phyloP scores from a whole-genome alignment of 2,797 vertebrate genomes.

The Chaunax sp. region DNA sequence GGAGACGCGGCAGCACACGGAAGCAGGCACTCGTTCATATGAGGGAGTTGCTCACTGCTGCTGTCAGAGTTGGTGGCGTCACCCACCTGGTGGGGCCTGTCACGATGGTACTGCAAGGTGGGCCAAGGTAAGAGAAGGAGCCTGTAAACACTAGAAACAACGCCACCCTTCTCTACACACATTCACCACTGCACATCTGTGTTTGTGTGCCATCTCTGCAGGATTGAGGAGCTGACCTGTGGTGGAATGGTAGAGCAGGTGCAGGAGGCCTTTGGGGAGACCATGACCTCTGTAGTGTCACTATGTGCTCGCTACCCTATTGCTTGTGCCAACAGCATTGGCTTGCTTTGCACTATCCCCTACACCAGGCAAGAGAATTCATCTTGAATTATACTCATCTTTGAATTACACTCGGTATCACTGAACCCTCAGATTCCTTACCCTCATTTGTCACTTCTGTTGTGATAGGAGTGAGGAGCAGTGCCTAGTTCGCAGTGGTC shows the following conservation, averaged over 20 bases:
- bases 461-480: slow-evolving; percentile 95
- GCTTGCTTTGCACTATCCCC: slow-evolving; percentile 96
- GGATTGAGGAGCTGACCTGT: slow-evolving; percentile 97
- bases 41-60: slow-evolving; percentile 95
- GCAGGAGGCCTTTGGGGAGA: slow-evolving; percentile 98
- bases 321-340: slow-evolving; percentile 98
- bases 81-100: slow-evolving; percentile 97
- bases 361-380: slow-evolving; percentile 90
- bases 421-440: slow-evolving; percentile 13
- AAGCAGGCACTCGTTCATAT: slow-evolving; percentile 98
- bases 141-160: neutral
- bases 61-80: slow-evolving; percentile 95
- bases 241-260: slow-evolving; percentile 99
- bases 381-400: neutral
- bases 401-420: neutral
- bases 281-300: slow-evolving; percentile 98
- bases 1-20: slow-evolving; percentile 94
- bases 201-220: slow-evolving; percentile 64
- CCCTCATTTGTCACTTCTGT: slow-evolving; percentile 7
- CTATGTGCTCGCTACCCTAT: slow-evolving; percentile 97
- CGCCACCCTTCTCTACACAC: neutral
- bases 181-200: neutral
- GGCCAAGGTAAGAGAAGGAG: slow-evolving; percentile 87
- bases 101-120: slow-evolving; percentile 98
- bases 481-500: slow-evolving; percentile 95